Base-by-base conservation (phyloP, 2,888 invertebrate species). In the Cordylochernes scorpioides region DNA sequence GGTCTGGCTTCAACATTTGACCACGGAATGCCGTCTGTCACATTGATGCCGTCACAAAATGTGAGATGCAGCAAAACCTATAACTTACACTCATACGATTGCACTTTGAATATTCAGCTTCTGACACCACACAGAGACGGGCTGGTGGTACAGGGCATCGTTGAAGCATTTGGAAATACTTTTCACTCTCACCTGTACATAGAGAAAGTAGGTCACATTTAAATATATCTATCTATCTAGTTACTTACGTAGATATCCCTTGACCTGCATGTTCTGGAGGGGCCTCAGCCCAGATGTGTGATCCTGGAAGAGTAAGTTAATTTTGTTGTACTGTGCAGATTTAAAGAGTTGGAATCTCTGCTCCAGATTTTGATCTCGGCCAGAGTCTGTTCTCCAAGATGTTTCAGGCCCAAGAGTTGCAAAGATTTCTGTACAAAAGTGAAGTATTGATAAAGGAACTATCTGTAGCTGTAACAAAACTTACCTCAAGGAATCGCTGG, bases 121-220 rank as follows among this genome's bases (percentile, higher is more conserved):
- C 71, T 0, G 88, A 88, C 1, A 84, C 80, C 14, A 91, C 74
- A 48, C 91, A 91, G 13, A 88, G 52, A 0, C 69, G 68, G 58
- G 84, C 77, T n/a, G 67, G 59, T 25, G 67, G 62, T 5, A 86
- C 68, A 0, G 86, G 78, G 49, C 88, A 91, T 35, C 68, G 64
- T 29, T 74, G 60, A 2, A 84, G 64, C 2, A 67, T 69, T 34
- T 69, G 56, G 37, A 82, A 71, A 1, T 66, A 62, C 19, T 67
- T 61, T 39, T 72, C 59, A 0, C 28, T 28, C 17, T 69, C 61
- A 33, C 60, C 59, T 9, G 66, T 36, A 36, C 17, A 5, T 25
- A 24, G 12, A n/a, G n/a, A n/a, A n/a, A n/a, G n/a, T n/a, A n/a
- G 22, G 8, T 35, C n/a, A n/a, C n/a, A n/a, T n/a, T n/a, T n/a